phyloP scores from a whole-genome alignment of 2,113 vertebrate genomes.

The Calidris pugnax region DNA sequence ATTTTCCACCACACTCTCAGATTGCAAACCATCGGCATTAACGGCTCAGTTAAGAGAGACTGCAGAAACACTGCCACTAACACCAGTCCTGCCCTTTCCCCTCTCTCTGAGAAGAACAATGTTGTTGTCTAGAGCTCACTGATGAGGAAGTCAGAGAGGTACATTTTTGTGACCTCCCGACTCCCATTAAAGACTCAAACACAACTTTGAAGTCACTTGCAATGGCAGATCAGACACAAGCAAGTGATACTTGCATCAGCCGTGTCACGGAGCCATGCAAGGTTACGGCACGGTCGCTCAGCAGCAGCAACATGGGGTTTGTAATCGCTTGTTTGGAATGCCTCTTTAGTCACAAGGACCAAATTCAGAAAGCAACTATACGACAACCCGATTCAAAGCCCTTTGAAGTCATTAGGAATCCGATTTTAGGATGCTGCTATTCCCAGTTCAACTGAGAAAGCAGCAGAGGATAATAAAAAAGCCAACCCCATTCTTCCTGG shows the following conservation, averaged over 20 bases:
- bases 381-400: background rate
- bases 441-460: background rate
- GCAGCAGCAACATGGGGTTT: rapidly evolving
- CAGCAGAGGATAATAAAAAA: background rate
- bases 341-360: background rate
- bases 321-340: rapidly evolving
- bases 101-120: background rate
- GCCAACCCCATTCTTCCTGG: rapidly evolving
- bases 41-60: background rate
- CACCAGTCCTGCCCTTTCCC: background rate
- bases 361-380: rapidly evolving
- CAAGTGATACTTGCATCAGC: rapidly evolving
- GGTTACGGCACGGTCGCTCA: rapidly evolving
- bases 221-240: background rate
- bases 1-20: background rate
- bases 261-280: rapidly evolving
- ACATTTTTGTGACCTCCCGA: background rate
- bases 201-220: background rate
- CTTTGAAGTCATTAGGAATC: background rate
- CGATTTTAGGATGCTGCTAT: background rate
- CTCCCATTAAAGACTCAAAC: background rate
- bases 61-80: background rate
- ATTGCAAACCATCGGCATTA: background rate
- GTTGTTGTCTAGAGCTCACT: background rate
- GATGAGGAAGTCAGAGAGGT: background rate